Conservation (phyloP, 2,113 vertebrate species). For the Nothoprocta pentlandii region DNA sequence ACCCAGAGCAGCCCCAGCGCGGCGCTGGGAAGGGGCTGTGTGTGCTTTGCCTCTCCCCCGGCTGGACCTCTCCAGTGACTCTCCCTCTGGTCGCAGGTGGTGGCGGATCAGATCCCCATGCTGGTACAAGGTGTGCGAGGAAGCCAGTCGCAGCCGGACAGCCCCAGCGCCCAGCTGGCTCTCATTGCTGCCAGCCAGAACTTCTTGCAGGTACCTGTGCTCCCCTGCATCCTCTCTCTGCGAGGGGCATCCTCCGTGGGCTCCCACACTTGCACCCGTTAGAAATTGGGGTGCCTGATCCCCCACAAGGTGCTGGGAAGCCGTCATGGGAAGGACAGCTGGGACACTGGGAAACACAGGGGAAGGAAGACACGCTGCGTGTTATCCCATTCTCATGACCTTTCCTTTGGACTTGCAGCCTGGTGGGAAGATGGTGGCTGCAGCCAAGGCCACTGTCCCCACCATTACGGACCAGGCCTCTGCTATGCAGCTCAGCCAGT, state of each 20-base stretch:
- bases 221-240: neutral
- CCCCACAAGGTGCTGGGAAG: neutral
- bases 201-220: constrained; percentile 89
- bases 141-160: constrained; percentile 95
- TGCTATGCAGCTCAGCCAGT: constrained; percentile 98
- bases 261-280: neutral
- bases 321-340: too few relatives aligned
- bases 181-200: constrained; percentile 96
- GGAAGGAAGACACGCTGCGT: neutral
- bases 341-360: neutral
- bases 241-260: neutral
- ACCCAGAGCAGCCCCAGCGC: neutral
- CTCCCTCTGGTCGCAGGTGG: constrained; percentile 77
- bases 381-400: neutral
- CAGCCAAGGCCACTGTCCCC: constrained; percentile 93
- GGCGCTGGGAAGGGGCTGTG: neutral
- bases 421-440: constrained; percentile 95
- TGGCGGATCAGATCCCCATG: constrained; percentile 96
- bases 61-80: neutral
- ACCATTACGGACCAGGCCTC: constrained; percentile 94
- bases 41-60: neutral
- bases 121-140: constrained; percentile 95
- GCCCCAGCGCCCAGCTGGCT: constrained; percentile 93
- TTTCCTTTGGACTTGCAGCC: constrained; percentile 78
- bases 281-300: neutral